Evolutionary conservation across 2,113 vertebrate genomes (phyloP), one percentile per base, ranked within the genome.

Genomic region (Pogona vitticeps): DNA sequence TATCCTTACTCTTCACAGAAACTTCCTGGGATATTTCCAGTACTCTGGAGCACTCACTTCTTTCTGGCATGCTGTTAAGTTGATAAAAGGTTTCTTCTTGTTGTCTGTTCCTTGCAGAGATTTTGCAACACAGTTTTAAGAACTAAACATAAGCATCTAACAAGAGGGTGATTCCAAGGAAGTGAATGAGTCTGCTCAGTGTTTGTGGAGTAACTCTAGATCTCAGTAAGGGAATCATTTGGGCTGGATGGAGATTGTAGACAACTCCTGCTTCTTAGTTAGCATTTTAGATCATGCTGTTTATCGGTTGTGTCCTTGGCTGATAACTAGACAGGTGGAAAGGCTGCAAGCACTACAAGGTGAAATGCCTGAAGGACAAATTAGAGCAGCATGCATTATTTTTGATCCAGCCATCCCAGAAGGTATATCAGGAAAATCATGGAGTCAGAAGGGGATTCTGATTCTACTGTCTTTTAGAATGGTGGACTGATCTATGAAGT

Each of bases 81-180:
- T 36, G 71, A 33, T 94, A 90, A 76, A 71, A 92, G 90, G 63
- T 82, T 87, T 87, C 31, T 90, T 40, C 31, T 52, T 38, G 76
- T 75, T 77, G 85, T 38, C 75, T n/a, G 2, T 52, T 59, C 70
- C 0, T 13, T 23, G 68, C 56, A 73, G 46, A 59, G 28, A 59
- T 28, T 7, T 59, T 78, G 56, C 52, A 59, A 23, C 42, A 14
- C 12, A 76, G 52, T 52, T 1, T 14, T 58, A 56, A 36, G 56
- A 1, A 13, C 71, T 84, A 84, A 75, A 42, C 56, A 18, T 23
- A 42, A 10, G 38, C 18, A 75, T 42, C 40, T 61, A 84, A 83
- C 15, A 33, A 73, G 70, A 58, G 40, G 59, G 26, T 3, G 56
- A 36, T 58, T 59, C 68, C 68, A 58, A 31, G 52, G 13, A 46